Evolutionary conservation across 2,113 vertebrate species (phyloP).

Genomic region (Muntiacus muntjak): DNA sequence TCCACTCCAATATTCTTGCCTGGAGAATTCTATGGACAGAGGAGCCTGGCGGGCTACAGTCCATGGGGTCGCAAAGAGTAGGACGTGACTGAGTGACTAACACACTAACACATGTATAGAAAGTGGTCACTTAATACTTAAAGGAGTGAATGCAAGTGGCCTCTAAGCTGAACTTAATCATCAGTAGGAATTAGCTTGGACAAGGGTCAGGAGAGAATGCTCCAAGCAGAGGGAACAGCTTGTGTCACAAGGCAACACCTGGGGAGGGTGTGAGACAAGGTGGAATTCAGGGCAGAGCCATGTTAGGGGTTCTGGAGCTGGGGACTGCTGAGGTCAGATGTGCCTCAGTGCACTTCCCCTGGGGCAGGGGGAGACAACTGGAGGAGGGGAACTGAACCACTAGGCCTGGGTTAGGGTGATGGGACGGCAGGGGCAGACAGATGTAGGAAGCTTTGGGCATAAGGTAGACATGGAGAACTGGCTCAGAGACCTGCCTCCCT

Average conservation of each 20-base stretch:
- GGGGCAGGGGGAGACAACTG: background rate
- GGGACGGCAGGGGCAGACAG: background rate
- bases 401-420: background rate
- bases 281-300: background rate
- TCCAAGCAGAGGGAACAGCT: background rate
- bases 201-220: background rate
- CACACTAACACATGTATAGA: background rate
- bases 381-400: background rate
- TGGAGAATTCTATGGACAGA: background rate
- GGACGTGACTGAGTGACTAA: background rate
- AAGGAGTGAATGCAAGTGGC: background rate
- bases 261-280: background rate
- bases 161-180: background rate
- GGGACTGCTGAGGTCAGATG: background rate
- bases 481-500: background rate
- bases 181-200: background rate
- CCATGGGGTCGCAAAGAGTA: background rate
- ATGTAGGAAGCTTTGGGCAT: background rate
- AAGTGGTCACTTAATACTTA: background rate
- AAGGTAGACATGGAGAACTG: background rate
- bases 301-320: background rate
- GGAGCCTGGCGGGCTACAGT: background rate
- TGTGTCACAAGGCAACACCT: background rate
- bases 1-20: background rate
- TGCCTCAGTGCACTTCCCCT: background rate